A percentile compares a stretch with the other conserved stretches of the same genome.
Evolutionary conservation across 2,113 vertebrate genomes (phyloP).

Genomic region (Arizona elegans): DNA sequence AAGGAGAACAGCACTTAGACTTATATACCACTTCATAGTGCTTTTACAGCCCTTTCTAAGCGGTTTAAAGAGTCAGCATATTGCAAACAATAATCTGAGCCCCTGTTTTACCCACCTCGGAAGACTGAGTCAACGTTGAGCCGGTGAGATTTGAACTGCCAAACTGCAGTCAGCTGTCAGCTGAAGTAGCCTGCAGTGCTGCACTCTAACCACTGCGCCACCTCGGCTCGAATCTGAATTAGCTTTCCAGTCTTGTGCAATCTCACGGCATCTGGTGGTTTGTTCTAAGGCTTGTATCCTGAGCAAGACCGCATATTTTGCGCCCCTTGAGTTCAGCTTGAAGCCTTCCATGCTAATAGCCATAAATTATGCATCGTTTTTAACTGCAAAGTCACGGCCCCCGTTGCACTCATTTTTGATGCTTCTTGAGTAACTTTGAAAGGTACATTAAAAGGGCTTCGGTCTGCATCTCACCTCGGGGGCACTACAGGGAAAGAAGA

Average conservation of each 20-base stretch:
- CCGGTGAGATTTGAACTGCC: no score
- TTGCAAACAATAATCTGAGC: no score
- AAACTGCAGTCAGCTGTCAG: no score
- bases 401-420: slow-evolving; percentile 59
- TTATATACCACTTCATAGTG: no score
- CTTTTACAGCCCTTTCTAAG: no score
- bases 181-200: no score
- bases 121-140: no score
- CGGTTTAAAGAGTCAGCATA: no score
- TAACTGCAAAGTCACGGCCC: slow-evolving; percentile 62
- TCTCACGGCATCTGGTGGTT: slow-evolving; percentile 58
- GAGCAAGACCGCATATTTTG: slow-evolving; percentile 57
- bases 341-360: slow-evolving; percentile 63
- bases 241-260: slow-evolving; percentile 54
- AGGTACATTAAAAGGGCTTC: slow-evolving; percentile 47
- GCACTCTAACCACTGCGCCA: no score
- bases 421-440: slow-evolving; percentile 55
- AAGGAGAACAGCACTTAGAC: slow-evolving; percentile 24
- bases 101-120: no score
- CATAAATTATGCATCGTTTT: slow-evolving; percentile 67
- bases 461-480: slow-evolving; percentile 39
- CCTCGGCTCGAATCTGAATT: slow-evolving; percentile 50
- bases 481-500: neutral
- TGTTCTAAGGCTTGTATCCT: slow-evolving; percentile 61
- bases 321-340: slow-evolving; percentile 58